Conservation (phyloP, 2,113 vertebrate species). For the Tachysurus vachellii region DNA sequence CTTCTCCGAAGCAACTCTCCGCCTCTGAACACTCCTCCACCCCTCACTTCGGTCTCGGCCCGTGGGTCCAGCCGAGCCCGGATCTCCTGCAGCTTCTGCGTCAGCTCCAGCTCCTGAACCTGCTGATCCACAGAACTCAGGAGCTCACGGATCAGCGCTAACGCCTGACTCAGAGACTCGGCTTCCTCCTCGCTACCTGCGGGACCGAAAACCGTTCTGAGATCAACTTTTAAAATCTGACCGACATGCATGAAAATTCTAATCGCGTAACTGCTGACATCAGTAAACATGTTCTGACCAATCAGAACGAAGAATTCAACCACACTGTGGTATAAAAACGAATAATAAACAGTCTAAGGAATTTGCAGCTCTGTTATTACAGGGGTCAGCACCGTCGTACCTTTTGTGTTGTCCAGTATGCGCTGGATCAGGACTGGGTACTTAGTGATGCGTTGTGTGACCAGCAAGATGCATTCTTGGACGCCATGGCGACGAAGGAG, state of each 20-base stretch:
- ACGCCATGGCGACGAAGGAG: constrained; percentile 87
- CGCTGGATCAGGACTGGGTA: constrained; percentile 89
- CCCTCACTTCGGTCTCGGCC: constrained; percentile 71
- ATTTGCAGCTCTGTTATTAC: not conserved
- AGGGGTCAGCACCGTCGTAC: constrained; percentile 58
- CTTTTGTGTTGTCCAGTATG: constrained; percentile 90
- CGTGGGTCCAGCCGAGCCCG: constrained; percentile 81
- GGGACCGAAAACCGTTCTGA: not conserved
- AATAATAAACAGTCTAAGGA: not conserved
- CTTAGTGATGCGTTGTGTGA: constrained; percentile 94
- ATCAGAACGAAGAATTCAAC: not conserved
- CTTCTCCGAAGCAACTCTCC: constrained; percentile 84
- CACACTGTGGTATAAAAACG: not conserved
- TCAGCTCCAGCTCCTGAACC: constrained; percentile 83
- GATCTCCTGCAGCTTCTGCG: constrained; percentile 84
- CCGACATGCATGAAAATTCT: not conserved
- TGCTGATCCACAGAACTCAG: constrained; percentile 84
- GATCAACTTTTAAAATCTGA: not conserved
- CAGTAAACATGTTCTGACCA: not conserved
- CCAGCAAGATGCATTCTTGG: constrained; percentile 90
- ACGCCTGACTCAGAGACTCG: constrained; percentile 65
- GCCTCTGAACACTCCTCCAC: constrained; percentile 78
- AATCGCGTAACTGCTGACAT: not conserved
- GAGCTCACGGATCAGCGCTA: constrained; percentile 82
- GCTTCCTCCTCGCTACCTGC: constrained; percentile 81